Conservation (phyloP, 2,888 invertebrate species). For the Cantharis flavilabris region DNA sequence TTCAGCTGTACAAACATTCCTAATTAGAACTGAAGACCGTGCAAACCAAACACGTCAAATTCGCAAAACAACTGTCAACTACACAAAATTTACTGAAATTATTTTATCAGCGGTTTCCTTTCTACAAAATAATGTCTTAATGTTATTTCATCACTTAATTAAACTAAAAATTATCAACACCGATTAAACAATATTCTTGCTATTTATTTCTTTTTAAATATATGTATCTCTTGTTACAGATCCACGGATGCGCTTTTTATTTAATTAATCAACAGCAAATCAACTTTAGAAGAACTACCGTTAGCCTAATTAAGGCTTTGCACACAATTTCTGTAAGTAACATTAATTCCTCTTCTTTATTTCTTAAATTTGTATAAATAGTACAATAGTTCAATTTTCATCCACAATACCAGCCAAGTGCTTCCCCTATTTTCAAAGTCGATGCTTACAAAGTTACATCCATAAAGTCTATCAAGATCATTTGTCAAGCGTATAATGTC, state of each 20-base stretch:
- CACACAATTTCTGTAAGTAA: slow-evolving; percentile 19
- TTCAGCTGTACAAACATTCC: slow-evolving; percentile 36
- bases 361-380: too few species aligned
- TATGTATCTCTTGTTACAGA: background rate
- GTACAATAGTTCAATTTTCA: background rate
- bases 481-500: background rate
- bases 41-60: slow-evolving; percentile 32
- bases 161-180: background rate
- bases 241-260: background rate
- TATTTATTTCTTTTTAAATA: background rate
- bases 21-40: slow-evolving; percentile 32
- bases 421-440: background rate
- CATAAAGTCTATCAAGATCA: background rate
- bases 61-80: slow-evolving; percentile 34
- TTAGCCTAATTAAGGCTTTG: slow-evolving; percentile 12
- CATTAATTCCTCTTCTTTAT: background rate
- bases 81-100: slow-evolving; percentile 26
- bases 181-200: too few species aligned
- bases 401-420: background rate
- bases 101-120: background rate
- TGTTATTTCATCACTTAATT: background rate
- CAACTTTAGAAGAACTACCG: background rate
- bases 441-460: background rate
- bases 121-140: background rate
- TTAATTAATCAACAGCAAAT: background rate